Conservation (phyloP, 2,113 vertebrate genomes). For the Microtus montanus region DNA sequence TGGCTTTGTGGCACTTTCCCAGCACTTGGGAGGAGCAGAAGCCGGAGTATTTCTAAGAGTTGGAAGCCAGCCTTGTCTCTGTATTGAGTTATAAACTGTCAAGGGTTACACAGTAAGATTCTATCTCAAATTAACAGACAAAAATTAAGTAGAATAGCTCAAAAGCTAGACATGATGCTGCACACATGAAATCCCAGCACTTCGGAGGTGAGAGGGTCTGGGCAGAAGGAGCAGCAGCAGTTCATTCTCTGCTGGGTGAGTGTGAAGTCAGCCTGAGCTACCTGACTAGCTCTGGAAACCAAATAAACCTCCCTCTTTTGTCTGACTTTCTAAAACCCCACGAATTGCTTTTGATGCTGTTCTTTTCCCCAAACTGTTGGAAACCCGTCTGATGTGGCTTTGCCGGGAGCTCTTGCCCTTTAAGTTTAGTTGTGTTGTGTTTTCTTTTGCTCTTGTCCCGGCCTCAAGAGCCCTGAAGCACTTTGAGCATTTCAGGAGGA, state of each 20-base stretch:
- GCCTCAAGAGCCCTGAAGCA: neutral
- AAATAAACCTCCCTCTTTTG: neutral
- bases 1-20: neutral
- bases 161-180: neutral
- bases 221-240: neutral
- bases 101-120: neutral
- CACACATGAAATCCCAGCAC: neutral
- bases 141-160: neutral
- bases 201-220: neutral
- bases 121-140: neutral
- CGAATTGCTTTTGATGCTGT: neutral
- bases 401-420: neutral
- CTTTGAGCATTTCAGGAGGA: slow-evolving; percentile 31
- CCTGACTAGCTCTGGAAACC: neutral
- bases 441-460: neutral
- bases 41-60: neutral
- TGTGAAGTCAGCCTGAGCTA: neutral
- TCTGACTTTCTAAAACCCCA: neutral
- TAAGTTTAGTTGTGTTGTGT: neutral
- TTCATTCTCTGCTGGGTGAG: neutral
- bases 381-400: neutral
- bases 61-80: neutral
- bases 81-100: neutral
- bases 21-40: neutral
- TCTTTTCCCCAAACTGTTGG: neutral